Conservation (phyloP, 1,140 invertebrate genomes). For the Metopolophium dirhodum region DNA sequence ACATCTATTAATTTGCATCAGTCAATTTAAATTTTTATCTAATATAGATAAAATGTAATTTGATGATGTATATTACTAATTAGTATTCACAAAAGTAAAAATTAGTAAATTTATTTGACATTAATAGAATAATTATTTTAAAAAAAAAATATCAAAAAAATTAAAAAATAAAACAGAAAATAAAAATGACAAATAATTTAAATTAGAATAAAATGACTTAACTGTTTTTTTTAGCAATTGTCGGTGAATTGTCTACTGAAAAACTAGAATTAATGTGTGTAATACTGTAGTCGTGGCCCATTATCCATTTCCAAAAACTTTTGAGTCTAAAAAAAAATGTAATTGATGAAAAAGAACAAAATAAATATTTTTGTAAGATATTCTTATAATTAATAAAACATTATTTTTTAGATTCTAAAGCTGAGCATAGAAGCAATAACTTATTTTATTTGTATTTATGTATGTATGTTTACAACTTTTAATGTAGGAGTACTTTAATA, state of each 20-base stretch:
- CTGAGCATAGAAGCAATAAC: not conserved
- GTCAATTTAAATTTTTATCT: conserved; percentile 46
- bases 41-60: conserved; percentile 37
- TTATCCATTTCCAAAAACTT: conserved; percentile 55
- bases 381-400: not conserved
- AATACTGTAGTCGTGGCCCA: conserved; percentile 51
- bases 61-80: conserved; percentile 13
- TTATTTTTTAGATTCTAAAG: not conserved
- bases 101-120: not conserved
- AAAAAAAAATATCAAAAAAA: conserved; percentile 7
- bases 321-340: conserved; percentile 30
- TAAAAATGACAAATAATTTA: conserved; percentile 27
- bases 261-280: conserved; percentile 52
- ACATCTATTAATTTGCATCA: conserved; percentile 4
- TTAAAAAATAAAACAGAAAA: conserved; percentile 11
- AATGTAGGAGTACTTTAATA: no score
- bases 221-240: conserved; percentile 48
- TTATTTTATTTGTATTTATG: no score
- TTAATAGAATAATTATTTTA: not conserved
- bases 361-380: not conserved
- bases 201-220: not conserved
- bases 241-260: conserved; percentile 40
- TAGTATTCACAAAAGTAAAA: conserved; percentile 2
- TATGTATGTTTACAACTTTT: no score
- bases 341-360: not conserved